These are phyloP conservation scores for Drosophila sordidapex DNA, from an alignment of 2,888 invertebrate species.

Conservation along the genomic window DNA sequence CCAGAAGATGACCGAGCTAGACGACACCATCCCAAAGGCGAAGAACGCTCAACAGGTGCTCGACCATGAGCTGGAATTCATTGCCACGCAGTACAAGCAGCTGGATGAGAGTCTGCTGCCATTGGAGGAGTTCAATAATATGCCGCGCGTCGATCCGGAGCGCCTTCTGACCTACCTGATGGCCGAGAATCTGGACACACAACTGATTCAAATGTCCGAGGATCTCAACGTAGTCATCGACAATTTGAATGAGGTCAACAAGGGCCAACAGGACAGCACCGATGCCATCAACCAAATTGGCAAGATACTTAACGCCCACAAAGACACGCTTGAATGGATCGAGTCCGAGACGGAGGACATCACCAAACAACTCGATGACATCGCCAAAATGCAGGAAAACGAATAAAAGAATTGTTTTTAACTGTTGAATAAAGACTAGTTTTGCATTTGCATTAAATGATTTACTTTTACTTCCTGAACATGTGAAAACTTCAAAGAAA, in stretches of 20 bases:
- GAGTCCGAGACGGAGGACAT: constrained; percentile 93
- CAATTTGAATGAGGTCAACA: constrained; percentile 95
- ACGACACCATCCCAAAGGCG: constrained; percentile 93
- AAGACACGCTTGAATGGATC: constrained; percentile 98
- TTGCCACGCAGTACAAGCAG: constrained; percentile 96
- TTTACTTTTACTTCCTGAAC: no score
- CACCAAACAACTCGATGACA: constrained; percentile 91
- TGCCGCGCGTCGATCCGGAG: constrained; percentile 92
- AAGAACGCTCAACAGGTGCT: constrained; percentile 95
- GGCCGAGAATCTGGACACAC: constrained; percentile 95
- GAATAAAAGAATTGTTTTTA: no score
- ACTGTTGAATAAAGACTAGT: no score
- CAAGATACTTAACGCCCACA: constrained; percentile 97
- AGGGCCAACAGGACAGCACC: constrained; percentile 90
- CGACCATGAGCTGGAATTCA: constrained; percentile 97
- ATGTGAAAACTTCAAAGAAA: no score
- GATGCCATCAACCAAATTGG: constrained; percentile 97
- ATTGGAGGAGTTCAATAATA: constrained; percentile 90
- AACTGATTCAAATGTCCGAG: constrained; percentile 96
- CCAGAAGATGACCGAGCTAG: constrained; percentile 95
- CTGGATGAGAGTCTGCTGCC: constrained; percentile 94
- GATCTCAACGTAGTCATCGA: constrained; percentile 98
- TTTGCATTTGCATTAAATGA: no score
- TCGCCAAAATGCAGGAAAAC: constrained; percentile 90
- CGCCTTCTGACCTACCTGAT: constrained; percentile 95